Evolutionary conservation across 2,113 vertebrate species (phyloP).

Genomic region (Phalacrocorax aristotelis): DNA sequence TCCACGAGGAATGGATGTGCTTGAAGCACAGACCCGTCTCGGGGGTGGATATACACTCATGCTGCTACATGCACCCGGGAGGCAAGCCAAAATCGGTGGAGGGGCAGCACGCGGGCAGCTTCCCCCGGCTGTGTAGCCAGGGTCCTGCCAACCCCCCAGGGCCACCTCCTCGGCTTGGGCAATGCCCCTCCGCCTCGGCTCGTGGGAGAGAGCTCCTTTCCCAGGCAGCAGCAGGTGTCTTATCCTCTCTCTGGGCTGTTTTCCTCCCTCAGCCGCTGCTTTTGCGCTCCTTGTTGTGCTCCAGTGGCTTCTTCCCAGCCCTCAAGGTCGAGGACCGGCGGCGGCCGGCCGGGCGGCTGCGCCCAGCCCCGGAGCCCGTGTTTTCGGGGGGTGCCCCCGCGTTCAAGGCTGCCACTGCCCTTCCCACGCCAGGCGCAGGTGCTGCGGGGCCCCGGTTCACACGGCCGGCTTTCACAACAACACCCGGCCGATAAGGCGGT

Average conservation of each 20-base stretch:
- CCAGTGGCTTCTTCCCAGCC: background rate
- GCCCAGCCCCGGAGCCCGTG: background rate
- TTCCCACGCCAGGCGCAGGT: slow-evolving; percentile 19
- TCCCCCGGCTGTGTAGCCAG: rapidly evolving
- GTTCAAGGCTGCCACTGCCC: slow-evolving; percentile 15
- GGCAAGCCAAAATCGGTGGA: background rate
- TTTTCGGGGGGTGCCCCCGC: background rate
- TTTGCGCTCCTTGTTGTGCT: background rate
- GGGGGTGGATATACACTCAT: rapidly evolving
- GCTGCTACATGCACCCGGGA: rapidly evolving
- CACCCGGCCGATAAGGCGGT: background rate
- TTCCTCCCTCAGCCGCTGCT: background rate
- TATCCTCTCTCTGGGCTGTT: background rate
- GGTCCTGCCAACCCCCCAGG: background rate
- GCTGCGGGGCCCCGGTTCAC: background rate
- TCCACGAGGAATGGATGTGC: rapidly evolving
- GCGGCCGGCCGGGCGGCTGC: background rate
- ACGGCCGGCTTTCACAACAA: background rate
- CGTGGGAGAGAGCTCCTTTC: background rate
- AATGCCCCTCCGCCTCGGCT: background rate
- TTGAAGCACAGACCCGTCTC: background rate
- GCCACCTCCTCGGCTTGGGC: background rate
- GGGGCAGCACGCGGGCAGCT: background rate
- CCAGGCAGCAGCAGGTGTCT: slow-evolving; percentile 22
- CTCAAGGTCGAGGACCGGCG: slow-evolving; percentile 5